These are phyloP conservation scores for Latrodectus elegans DNA, from an alignment of 2,888 invertebrate species.

Conservation along the genomic window DNA sequence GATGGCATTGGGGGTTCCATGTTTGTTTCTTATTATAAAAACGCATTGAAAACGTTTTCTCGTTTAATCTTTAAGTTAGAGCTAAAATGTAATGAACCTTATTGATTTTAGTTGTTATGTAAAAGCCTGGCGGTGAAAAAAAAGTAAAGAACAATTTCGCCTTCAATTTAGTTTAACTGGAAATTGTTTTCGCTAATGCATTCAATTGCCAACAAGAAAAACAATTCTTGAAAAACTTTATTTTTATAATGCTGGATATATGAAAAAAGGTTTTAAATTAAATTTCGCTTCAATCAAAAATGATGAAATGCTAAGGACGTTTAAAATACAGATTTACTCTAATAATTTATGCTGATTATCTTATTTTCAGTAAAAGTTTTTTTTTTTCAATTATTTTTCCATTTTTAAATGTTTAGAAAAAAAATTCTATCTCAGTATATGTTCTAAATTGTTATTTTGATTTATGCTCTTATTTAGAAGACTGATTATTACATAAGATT, in stretches of 20 bases:
- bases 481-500: too few species aligned
- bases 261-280: conserved; percentile 51
- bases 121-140: conserved; percentile 15
- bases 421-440: too few species aligned
- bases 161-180: conserved; percentile 59
- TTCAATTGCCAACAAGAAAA: conserved; percentile 52
- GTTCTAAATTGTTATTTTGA: too few species aligned
- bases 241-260: neutral
- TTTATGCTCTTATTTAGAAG: too few species aligned
- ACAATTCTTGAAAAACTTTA: conserved; percentile 5
- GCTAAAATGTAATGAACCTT: conserved; percentile 61
- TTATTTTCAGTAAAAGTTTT: too few species aligned
- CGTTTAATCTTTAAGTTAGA: conserved; percentile 61
- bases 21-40: conserved; percentile 44
- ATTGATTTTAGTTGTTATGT: conserved; percentile 21
- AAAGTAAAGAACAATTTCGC: conserved; percentile 28
- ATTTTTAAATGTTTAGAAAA: too few species aligned
- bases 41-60: conserved; percentile 31
- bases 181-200: conserved; percentile 63
- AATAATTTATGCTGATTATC: too few species aligned
- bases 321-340: too few species aligned
- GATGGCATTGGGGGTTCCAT: conserved; percentile 26
- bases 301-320: too few species aligned
- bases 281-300: conserved; percentile 13
- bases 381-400: too few species aligned